Evolutionary conservation across 2,113 vertebrate genomes (phyloP), one percentile per base, ranked within the genome.

Genomic region (Micronycteris hirsuta): DNA sequence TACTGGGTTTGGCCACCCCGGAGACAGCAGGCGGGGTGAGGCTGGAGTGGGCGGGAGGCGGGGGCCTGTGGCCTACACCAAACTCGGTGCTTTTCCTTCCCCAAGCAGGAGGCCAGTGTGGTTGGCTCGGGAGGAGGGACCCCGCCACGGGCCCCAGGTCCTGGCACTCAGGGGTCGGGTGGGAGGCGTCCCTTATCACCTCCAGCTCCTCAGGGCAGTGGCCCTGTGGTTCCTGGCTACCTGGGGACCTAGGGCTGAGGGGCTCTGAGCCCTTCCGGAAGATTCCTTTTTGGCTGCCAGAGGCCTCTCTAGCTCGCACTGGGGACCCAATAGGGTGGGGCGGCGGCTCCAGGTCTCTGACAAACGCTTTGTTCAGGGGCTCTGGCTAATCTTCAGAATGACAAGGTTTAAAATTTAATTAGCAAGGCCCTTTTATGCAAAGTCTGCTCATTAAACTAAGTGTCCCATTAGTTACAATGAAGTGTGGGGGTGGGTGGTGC

Each of bases 361-460:
- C 84, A 45, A 54, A 56, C 43, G 86, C 76, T 58, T 54, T n/a
- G 58, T 73, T 90, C 86, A 0, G 47, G 47, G 74, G 87, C 74
- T 47, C 26, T 1, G 2, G 71, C 45, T 78, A 95, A 95, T 97
- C 80, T 93, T 85, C 43, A 43, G 70, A 91, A 86, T 93, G 93
- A 97, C 95, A 95, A 96, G 82, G 31, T 71, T 97, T 97, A 97
- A 96, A 97, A 85, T 97, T 98, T 98, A 97, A 98, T 98, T 97
- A 98, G 93, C 85, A 92, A 78, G 65, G 74, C 93, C 92, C 89
- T 94, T 86, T 97, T 97, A 98, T 97, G 97, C 97, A 98, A 98
- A 98, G 90, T 92, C 68, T 97, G 95, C 97, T 98, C 96, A 98
- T 98, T 98, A 97, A 97, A 97, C 95, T 98, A 98, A 98, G 97